A percentile compares a stretch with the other conserved stretches of the same genome.
Evolutionary conservation across 2,888 invertebrate species (phyloP).

Genomic region (Ophraella communa): DNA sequence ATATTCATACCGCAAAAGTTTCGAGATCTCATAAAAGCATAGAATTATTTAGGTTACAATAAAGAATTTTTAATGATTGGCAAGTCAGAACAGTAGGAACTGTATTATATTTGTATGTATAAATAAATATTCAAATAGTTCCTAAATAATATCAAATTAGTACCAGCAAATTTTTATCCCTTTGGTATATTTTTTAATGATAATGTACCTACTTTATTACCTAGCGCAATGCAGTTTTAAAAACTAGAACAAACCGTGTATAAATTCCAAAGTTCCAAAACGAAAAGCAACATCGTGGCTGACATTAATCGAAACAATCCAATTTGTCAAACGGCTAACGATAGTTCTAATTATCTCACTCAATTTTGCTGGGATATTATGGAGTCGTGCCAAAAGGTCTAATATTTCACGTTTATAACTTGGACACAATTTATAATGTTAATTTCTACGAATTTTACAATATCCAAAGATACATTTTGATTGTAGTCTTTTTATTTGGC

Average conservation of each 20-base stretch:
- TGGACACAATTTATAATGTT: conserved; percentile 17
- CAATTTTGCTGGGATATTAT: conserved; percentile 24
- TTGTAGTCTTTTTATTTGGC: conserved; percentile 4
- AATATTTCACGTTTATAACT: conserved; percentile 25
- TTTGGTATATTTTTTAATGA: too few species aligned
- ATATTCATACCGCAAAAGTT: too few species aligned
- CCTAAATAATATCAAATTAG: too few species aligned
- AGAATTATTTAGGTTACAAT: too few species aligned
- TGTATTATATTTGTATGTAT: too few species aligned
- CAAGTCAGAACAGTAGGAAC: too few species aligned
- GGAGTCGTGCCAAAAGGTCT: conserved; percentile 24
- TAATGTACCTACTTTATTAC: not conserved
- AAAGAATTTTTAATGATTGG: too few species aligned
- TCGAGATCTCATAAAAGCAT: too few species aligned
- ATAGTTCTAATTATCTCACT: conserved; percentile 25
- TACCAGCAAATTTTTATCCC: too few species aligned
- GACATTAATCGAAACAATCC: conserved; percentile 14
- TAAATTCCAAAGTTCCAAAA: not conserved
- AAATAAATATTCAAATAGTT: too few species aligned
- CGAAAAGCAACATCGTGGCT: not conserved
- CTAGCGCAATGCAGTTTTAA: not conserved
- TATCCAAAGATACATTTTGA: not conserved
- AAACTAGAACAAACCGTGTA: not conserved
- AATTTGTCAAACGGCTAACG: conserved; percentile 8
- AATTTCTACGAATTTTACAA: conserved; percentile 4